phyloP scores from a whole-genome alignment of 64 coral and sea anemone species.

The Actinia equina region DNA sequence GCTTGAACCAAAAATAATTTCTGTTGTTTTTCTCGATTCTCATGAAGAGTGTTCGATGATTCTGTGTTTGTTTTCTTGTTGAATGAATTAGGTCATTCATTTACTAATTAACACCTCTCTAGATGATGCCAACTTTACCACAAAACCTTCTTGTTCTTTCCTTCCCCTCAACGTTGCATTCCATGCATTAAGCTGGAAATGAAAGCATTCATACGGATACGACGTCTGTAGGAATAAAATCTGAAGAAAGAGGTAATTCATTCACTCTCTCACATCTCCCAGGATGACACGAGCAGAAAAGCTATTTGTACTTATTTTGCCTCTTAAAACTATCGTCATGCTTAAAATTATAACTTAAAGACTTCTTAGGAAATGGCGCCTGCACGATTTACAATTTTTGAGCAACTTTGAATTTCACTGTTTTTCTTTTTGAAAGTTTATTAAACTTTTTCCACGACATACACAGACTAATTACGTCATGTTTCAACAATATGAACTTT shows the following conservation, averaged over 20 bases:
- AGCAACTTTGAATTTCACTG: not conserved
- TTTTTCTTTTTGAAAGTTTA: not conserved
- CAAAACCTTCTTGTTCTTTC: no score
- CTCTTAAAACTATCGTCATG: no score
- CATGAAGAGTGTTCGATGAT: no score
- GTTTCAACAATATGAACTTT: not conserved
- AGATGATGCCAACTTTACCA: not conserved
- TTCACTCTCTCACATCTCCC: no score
- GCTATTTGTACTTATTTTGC: no score
- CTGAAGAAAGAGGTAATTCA: no score
- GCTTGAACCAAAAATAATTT: not conserved
- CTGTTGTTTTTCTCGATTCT: not conserved
- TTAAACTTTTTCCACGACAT: not conserved
- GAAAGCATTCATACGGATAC: not conserved
- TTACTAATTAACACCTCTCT: no score
- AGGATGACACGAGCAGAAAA: no score
- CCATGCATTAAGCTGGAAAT: not conserved
- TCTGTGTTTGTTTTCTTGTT: no score
- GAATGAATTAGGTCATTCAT: no score
- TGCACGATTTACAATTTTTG: not conserved
- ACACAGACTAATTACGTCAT: not conserved
- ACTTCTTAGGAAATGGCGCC: not conserved
- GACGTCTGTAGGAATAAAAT: no score
- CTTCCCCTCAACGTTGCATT: not conserved
- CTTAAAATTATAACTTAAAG: no score